Base-by-base conservation (phyloP, 2,888 invertebrate genomes). In the Drosophila barbarae region DNA sequence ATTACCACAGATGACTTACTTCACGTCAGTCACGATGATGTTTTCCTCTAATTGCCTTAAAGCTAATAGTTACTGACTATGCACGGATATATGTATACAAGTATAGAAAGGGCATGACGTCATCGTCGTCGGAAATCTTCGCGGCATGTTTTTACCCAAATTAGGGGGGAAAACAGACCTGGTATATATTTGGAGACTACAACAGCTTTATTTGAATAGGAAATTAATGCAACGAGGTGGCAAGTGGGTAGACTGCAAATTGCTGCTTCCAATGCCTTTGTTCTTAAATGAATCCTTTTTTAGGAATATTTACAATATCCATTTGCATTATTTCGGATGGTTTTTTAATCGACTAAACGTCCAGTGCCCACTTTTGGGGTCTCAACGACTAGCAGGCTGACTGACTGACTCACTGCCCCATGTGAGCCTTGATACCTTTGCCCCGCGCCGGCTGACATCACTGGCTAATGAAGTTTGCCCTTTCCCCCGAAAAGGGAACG, bases 121-220 rank as follows among this genome's bases (percentile, higher is more conserved):
- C 59, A 59, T 13, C 15, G 21, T 36, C 10, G 10, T 36, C n/a
- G 8, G n/a, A 49, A 26, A 52, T 35, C 52, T 50, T 38, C 21
- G 30, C 30, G 23, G 36, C 23, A 15, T 36, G 28, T 36, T 36
- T 18, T 13, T 21, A 55, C 8, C 21, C n/a, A 47, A 47, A 32
- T 32, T 9, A 7, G 13, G 13, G 8, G 21, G 4, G 23, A 18
- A 49, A 60, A 39, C 47, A 34, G 34, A 55, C 30, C 15, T 36
- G n/a, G n/a, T n/a, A 42, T 23, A 21, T 21, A 38, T 46, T 32
- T 12, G 10, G 7, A 8, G 49, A 18, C 38, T 36, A 36, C 32
- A 74, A 75, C 53, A 72, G 56, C 49, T 72, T 69, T 7, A 12
- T 7, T n/a, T 54, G 35, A 67, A 67, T 58, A 38, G 46, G 35